Percentiles rank a stretch among this genome's conserved stretches.
Conservation (phyloP, 2,888 invertebrate genomes). For the Busseola fusca region DNA sequence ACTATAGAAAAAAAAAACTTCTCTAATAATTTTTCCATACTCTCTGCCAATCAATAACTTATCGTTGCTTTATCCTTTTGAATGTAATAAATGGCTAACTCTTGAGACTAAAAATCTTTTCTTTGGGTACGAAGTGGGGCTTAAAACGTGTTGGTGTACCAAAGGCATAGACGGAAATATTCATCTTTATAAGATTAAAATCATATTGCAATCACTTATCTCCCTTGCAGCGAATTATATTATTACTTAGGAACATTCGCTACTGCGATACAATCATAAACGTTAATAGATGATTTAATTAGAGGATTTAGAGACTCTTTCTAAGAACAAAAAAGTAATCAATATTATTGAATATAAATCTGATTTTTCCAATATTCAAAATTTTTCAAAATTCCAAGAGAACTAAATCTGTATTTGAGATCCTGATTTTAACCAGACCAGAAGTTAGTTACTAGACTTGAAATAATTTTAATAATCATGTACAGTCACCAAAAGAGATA, state of each 20-base stretch:
- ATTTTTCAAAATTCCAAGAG: too few relatives aligned
- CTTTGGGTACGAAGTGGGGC: not conserved
- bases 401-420: too few relatives aligned
- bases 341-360: too few relatives aligned
- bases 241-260: constrained; percentile 1
- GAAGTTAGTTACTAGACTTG: too few relatives aligned
- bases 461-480: too few relatives aligned
- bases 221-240: not conserved
- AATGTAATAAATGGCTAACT: not conserved
- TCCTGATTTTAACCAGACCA: too few relatives aligned
- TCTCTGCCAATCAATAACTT: not conserved
- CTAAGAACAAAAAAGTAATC: too few relatives aligned
- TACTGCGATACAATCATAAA: constrained; percentile 12
- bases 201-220: constrained; percentile 26
- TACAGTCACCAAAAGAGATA: too few relatives aligned
- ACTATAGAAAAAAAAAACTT: not conserved
- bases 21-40: not conserved
- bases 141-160: not conserved
- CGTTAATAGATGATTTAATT: constrained; percentile 6
- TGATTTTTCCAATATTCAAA: too few relatives aligned
- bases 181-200: constrained; percentile 23
- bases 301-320: not conserved
- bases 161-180: not conserved
- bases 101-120: not conserved
- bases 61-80: not conserved